phyloP scores from a whole-genome alignment of 2,888 invertebrate genomes.

The Epiblema foenella region DNA sequence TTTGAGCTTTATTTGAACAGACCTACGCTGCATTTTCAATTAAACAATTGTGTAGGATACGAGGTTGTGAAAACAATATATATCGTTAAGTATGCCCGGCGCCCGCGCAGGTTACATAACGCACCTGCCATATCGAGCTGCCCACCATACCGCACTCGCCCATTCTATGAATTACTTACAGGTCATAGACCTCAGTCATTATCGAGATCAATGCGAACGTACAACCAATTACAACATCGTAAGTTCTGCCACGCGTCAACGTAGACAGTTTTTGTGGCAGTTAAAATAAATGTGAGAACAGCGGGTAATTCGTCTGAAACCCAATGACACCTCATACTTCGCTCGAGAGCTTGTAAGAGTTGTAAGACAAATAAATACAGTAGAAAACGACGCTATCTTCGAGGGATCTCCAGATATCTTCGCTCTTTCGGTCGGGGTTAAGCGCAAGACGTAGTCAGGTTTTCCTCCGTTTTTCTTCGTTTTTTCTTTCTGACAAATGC shows the following conservation, averaged over 20 bases:
- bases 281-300: slow-evolving; percentile 22
- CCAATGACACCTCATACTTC: slow-evolving; percentile 48
- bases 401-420: slow-evolving; percentile 61
- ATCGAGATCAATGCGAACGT: slow-evolving; percentile 52
- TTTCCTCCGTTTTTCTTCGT: slow-evolving; percentile 59
- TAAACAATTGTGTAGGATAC: neutral
- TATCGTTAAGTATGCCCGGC: slow-evolving; percentile 55
- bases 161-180: slow-evolving; percentile 83
- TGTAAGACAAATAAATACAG: slow-evolving; percentile 65
- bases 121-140: slow-evolving; percentile 83
- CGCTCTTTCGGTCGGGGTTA: slow-evolving; percentile 52
- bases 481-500: slow-evolving; percentile 55
- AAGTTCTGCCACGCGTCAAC: slow-evolving; percentile 9
- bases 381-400: slow-evolving; percentile 55
- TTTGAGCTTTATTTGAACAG: slow-evolving; percentile 5
- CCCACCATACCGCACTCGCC: slow-evolving; percentile 78
- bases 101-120: slow-evolving; percentile 77
- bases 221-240: slow-evolving; percentile 35
- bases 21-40: neutral
- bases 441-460: slow-evolving; percentile 54
- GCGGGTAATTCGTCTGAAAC: slow-evolving; percentile 47
- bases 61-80: neutral
- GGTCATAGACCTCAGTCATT: slow-evolving; percentile 81
- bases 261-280: slow-evolving; percentile 19
- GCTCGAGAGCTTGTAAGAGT: slow-evolving; percentile 58